Conservation (phyloP, 2,797 vertebrate species). For the Tinamus major region DNA sequence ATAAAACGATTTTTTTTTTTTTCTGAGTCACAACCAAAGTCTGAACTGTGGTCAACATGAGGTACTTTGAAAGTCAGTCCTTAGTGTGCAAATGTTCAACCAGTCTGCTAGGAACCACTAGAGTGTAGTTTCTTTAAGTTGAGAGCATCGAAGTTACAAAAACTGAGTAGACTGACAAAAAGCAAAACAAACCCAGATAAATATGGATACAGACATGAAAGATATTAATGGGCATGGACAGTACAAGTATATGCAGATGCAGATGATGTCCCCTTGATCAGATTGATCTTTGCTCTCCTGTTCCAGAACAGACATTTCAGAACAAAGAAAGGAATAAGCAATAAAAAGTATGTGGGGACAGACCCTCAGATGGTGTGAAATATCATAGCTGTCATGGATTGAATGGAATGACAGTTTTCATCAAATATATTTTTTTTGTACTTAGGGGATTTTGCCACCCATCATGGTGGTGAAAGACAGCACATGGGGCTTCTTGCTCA, state of each 20-base stretch:
- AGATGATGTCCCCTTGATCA: background rate
- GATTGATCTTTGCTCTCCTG: background rate
- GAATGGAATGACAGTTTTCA: background rate
- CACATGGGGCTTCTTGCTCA: background rate
- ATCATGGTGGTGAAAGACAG: background rate
- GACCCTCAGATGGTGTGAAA: background rate
- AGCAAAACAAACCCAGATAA: background rate
- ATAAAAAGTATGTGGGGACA: background rate
- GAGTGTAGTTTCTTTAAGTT: background rate
- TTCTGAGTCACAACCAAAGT: rapidly evolving
- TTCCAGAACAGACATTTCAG: background rate
- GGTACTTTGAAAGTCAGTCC: background rate
- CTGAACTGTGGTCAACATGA: background rate
- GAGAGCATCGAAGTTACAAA: background rate
- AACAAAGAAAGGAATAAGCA: background rate
- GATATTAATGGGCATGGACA: background rate
- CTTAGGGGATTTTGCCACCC: too few relatives aligned
- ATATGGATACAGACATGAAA: background rate
- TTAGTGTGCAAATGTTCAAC: background rate
- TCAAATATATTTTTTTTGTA: background rate
- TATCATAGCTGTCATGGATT: background rate
- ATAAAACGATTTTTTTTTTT: background rate
- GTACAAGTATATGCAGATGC: background rate
- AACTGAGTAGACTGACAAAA: background rate
- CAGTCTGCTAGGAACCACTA: background rate